phyloP scores from a whole-genome alignment of 2,797 vertebrate species.

The Tadarida brasiliensis region DNA sequence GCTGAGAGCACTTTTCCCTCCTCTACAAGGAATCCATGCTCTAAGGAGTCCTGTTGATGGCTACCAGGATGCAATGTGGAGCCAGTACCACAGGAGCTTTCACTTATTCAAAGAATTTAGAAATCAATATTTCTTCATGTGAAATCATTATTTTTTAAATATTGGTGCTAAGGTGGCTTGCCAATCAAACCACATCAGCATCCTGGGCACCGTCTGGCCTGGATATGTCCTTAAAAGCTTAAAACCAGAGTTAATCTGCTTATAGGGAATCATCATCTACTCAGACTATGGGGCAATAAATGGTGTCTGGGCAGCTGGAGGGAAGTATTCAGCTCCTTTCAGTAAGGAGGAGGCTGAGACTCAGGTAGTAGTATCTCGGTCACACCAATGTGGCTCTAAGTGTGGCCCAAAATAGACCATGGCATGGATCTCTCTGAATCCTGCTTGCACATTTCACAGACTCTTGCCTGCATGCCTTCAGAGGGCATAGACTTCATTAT shows the following conservation, averaged over 20 bases:
- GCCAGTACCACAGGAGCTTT: neutral
- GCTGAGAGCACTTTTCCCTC: rapidly evolving
- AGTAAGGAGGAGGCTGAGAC: neutral
- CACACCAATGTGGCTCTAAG: neutral
- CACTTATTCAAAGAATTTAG: neutral
- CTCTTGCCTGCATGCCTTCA: slow-evolving; percentile 20
- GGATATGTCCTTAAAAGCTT: neutral
- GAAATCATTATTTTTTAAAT: neutral
- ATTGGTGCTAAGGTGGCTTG: neutral
- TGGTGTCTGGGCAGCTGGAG: neutral
- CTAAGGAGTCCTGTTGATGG: neutral
- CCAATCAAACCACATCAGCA: neutral
- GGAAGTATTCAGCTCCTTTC: neutral
- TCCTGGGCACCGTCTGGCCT: neutral
- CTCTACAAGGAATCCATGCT: neutral
- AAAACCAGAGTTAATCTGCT: neutral
- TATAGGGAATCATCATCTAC: neutral
- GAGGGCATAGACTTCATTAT: slow-evolving; percentile 23
- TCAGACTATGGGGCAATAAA: neutral
- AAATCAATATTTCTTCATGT: neutral
- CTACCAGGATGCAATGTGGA: neutral
- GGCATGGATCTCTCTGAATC: neutral
- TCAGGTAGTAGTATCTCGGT: neutral
- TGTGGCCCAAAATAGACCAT: neutral
- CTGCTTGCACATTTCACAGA: slow-evolving; percentile 20